Conservation (phyloP, 30 jellyfish, hydroid and myxozoan genomes). For the Turritopsis dohrnii region DNA sequence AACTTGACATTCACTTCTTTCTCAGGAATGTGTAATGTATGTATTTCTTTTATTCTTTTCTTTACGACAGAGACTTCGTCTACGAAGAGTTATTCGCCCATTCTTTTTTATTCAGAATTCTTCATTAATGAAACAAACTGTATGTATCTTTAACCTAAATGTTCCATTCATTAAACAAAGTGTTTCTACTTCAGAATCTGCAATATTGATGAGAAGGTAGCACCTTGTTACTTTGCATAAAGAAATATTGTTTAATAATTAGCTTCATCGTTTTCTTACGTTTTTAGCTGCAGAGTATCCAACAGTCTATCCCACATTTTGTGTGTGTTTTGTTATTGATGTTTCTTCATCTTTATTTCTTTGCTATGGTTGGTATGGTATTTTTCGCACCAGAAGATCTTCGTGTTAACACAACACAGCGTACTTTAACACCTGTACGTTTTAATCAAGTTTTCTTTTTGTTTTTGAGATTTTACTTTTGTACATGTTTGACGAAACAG, state of each 20-base stretch:
- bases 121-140: slow-evolving; percentile 90
- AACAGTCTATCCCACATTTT: slow-evolving; percentile 71
- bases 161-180: no score
- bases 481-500: background rate
- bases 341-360: slow-evolving; percentile 77
- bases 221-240: no score
- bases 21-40: no score
- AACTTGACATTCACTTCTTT: background rate
- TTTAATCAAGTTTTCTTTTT: no score
- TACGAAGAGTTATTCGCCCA: slow-evolving; percentile 79
- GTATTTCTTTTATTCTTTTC: background rate
- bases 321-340: slow-evolving; percentile 78
- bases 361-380: slow-evolving; percentile 94
- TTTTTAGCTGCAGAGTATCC: slow-evolving; percentile 81
- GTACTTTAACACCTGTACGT: background rate
- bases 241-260: no score
- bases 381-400: slow-evolving; percentile 57
- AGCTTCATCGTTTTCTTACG: background rate
- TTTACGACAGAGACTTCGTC: slow-evolving; percentile 40
- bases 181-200: no score
- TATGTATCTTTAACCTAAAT: slow-evolving; percentile 9
- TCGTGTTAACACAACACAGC: background rate
- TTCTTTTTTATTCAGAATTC: slow-evolving; percentile 84
- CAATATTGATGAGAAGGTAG: no score
- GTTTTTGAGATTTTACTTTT: background rate